These are phyloP conservation scores for Podilymbus podiceps DNA, from an alignment of 2,113 vertebrate species.

Conservation along the genomic window DNA sequence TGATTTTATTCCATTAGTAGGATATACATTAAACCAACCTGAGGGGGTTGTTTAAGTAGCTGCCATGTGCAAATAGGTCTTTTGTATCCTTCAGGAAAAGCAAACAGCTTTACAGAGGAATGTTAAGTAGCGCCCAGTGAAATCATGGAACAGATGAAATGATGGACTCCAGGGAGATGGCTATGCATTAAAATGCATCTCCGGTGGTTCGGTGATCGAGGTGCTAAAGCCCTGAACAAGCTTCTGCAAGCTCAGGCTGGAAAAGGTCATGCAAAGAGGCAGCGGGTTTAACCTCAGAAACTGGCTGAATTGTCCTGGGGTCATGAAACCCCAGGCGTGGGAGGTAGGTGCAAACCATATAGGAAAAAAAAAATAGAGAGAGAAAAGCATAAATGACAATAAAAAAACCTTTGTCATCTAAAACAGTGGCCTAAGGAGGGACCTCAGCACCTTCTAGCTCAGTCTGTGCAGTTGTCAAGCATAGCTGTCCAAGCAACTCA, in stretches of 20 bases:
- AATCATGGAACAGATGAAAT: background rate
- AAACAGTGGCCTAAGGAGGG: background rate
- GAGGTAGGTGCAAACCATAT: background rate
- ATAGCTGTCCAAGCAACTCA: background rate
- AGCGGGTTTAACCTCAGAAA: background rate
- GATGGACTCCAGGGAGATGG: background rate
- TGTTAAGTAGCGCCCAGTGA: background rate
- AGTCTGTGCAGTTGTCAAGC: background rate
- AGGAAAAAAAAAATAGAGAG: background rate
- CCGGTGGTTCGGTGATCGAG: background rate
- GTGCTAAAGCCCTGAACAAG: background rate
- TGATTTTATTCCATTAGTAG: background rate
- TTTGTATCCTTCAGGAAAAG: background rate
- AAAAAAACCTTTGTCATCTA: background rate
- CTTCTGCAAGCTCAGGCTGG: background rate
- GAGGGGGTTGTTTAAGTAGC: background rate
- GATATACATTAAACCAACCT: background rate
- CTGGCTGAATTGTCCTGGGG: background rate
- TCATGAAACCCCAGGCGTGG: background rate
- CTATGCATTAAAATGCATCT: background rate
- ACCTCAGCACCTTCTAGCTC: background rate
- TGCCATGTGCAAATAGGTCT: background rate
- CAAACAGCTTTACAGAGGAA: background rate
- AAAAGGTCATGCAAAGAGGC: background rate
- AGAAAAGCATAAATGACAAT: background rate